A percentile compares a stretch with the other conserved stretches of the same genome.
Evolutionary conservation across 2,888 invertebrate species (phyloP).

Genomic region (Pandemis cinnamomeana): DNA sequence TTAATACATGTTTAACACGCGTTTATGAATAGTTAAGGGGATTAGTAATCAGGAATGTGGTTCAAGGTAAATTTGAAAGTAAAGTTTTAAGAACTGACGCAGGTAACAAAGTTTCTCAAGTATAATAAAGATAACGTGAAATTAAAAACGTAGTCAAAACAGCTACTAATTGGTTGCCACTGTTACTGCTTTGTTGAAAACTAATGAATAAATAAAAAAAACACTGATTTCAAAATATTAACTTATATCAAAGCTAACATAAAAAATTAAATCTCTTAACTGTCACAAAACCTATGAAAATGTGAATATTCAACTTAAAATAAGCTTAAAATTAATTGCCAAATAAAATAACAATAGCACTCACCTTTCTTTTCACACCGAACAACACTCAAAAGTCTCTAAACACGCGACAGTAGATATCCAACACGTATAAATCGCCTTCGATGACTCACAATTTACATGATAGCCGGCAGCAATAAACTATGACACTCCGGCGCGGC

Average conservation of each 20-base stretch:
- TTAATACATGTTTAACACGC: too few relatives aligned
- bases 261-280: too few relatives aligned
- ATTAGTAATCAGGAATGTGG: neutral
- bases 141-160: too few relatives aligned
- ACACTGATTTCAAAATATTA: too few relatives aligned
- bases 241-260: too few relatives aligned
- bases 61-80: neutral
- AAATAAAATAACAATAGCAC: constrained; percentile 47
- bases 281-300: neutral
- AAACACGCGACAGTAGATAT: constrained; percentile 66
- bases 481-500: constrained; percentile 82
- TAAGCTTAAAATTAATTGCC: constrained; percentile 27
- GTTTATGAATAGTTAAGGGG: too few relatives aligned
- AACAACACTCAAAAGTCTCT: constrained; percentile 69
- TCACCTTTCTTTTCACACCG: constrained; percentile 60
- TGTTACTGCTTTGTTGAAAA: too few relatives aligned
- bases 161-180: too few relatives aligned
- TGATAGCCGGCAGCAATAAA: constrained; percentile 76
- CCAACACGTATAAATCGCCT: constrained; percentile 66
- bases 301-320: neutral
- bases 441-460: constrained; percentile 74
- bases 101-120: neutral
- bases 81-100: neutral
- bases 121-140: too few relatives aligned
- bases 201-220: too few relatives aligned